Percentiles rank a stretch among this genome's conserved stretches.
These are phyloP conservation scores for Empis livida DNA, from an alignment of 2,888 invertebrate species.

Conservation along the genomic window DNA sequence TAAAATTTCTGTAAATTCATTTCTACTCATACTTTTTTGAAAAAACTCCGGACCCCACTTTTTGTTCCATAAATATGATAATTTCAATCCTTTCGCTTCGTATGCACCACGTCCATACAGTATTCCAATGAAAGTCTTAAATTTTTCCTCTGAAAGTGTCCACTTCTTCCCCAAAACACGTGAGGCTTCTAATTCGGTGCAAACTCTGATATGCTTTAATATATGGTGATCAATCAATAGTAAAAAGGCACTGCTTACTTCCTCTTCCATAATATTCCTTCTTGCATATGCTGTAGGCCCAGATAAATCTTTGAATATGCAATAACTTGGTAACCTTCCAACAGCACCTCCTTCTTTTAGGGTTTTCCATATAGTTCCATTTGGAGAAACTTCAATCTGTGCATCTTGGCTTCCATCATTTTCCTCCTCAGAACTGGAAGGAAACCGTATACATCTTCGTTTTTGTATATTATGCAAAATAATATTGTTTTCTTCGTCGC, in stretches of 20 bases:
- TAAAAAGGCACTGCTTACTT: slow-evolving; percentile 14
- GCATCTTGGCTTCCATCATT: background rate
- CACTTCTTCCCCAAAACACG: slow-evolving; percentile 9
- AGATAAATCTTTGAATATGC: slow-evolving; percentile 13
- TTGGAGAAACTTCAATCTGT: slow-evolving; percentile 4
- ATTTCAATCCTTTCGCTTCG: slow-evolving; percentile 51
- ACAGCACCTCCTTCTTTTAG: slow-evolving; percentile 8
- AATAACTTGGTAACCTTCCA: slow-evolving; percentile 12
- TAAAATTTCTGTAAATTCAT: no score
- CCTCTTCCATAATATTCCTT: slow-evolving; percentile 15
- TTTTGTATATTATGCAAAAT: slow-evolving; percentile 3
- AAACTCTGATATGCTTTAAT: slow-evolving; percentile 7
- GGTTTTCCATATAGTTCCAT: slow-evolving; percentile 9
- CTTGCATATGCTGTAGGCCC: slow-evolving; percentile 15
- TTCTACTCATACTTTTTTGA: no score
- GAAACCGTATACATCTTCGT: background rate
- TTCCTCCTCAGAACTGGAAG: slow-evolving; percentile 1
- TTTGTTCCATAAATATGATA: slow-evolving; percentile 8
- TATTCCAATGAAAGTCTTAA: slow-evolving; percentile 64
- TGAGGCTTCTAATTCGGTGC: slow-evolving; percentile 6
- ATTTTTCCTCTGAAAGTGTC: slow-evolving; percentile 6
- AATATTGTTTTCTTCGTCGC: slow-evolving; percentile 1
- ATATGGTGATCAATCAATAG: slow-evolving; percentile 14
- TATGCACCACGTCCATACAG: slow-evolving; percentile 63
- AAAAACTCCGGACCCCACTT: background rate